Conservation (phyloP, 2,797 vertebrate genomes). For the Gobionotothen gibberifrons region DNA sequence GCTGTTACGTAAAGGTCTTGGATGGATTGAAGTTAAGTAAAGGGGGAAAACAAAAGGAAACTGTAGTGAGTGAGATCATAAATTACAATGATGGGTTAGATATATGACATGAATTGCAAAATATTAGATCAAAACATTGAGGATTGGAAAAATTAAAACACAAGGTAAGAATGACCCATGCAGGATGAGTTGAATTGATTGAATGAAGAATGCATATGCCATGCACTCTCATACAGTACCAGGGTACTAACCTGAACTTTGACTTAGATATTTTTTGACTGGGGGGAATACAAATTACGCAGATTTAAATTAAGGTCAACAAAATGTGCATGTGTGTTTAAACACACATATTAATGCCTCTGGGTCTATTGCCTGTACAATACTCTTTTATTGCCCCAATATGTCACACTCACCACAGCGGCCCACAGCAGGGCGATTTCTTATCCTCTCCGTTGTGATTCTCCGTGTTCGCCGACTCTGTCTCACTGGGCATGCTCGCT, state of each 20-base stretch:
- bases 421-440: slow-evolving; percentile 87
- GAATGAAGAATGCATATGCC: slow-evolving; percentile 24
- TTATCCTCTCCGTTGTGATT: slow-evolving; percentile 90
- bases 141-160: slow-evolving; percentile 26
- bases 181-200: slow-evolving; percentile 38
- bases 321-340: background rate
- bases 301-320: slow-evolving; percentile 41
- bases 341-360: no score
- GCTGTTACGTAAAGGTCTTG: background rate
- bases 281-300: slow-evolving; percentile 80
- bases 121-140: slow-evolving; percentile 19
- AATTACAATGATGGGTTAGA: background rate
- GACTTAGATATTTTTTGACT: slow-evolving; percentile 98
- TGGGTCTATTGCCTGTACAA: background rate
- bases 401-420: slow-evolving; percentile 87
- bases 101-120: background rate
- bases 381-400: background rate
- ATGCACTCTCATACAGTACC: slow-evolving; percentile 43
- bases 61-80: slow-evolving; percentile 11
- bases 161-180: slow-evolving; percentile 40
- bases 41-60: slow-evolving; percentile 20
- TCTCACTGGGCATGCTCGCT: slow-evolving; percentile 97
- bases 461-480: slow-evolving; percentile 94
- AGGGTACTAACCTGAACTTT: slow-evolving; percentile 95
- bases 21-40: slow-evolving; percentile 5